Evolutionary conservation across 2,113 vertebrate genomes (phyloP).

Genomic region (Bubo blakistoni): DNA sequence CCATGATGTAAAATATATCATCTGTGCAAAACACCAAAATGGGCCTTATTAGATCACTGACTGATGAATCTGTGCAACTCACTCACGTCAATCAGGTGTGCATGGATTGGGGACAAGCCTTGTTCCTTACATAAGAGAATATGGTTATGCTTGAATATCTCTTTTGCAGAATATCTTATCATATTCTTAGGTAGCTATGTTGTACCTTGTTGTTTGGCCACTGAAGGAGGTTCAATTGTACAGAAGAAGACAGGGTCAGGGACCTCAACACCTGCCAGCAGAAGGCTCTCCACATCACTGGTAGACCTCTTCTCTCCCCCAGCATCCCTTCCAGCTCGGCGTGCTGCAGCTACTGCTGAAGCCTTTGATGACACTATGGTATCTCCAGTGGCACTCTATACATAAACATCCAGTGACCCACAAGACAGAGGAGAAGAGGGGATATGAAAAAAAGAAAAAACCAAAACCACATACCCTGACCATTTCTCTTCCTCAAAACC

Average conservation of each 20-base stretch:
- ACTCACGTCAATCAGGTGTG: neutral
- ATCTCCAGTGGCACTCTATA: slow-evolving; percentile 91
- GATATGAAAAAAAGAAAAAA: neutral
- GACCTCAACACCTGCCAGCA: slow-evolving; percentile 90
- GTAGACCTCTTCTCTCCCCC: neutral
- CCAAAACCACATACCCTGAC: neutral
- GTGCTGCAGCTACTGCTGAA: slow-evolving; percentile 78
- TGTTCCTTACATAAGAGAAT: neutral
- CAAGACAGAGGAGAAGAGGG: neutral
- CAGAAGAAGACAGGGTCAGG: slow-evolving; percentile 99
- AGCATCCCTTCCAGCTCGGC: slow-evolving; percentile 61
- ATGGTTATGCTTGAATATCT: neutral
- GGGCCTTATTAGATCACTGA: neutral
- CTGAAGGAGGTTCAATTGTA: slow-evolving; percentile 92
- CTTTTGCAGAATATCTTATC: neutral
- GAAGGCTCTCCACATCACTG: slow-evolving; percentile 55
- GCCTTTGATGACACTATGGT: slow-evolving; percentile 92
- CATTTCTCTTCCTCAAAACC: neutral
- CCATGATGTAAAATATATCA: neutral
- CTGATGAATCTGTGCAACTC: neutral
- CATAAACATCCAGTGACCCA: neutral
- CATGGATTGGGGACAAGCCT: accelerated
- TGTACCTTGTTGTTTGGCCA: slow-evolving; percentile 87
- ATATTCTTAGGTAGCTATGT: neutral
- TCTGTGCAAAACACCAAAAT: neutral